Conservation (phyloP, 1,140 invertebrate species). For the Cherax destructor region DNA sequence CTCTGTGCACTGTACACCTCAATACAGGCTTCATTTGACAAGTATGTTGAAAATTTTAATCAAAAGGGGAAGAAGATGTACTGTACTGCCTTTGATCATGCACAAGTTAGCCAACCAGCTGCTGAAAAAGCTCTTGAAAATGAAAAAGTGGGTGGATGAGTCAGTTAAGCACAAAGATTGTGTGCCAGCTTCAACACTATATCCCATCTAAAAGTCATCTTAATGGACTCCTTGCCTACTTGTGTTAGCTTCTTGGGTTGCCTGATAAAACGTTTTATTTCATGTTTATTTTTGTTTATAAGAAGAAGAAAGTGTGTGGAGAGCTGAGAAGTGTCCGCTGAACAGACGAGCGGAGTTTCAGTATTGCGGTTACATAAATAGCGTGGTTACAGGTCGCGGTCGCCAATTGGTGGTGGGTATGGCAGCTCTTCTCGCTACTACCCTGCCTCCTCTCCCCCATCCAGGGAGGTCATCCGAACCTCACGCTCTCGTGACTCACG, state of each 20-base stretch:
- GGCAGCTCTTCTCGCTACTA: constrained; percentile 69
- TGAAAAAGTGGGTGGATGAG: neutral
- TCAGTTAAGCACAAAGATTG: constrained; percentile 26
- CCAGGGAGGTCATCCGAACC: constrained; percentile 68
- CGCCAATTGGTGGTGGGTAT: constrained; percentile 68
- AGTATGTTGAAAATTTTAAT: neutral
- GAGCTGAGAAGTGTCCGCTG: constrained; percentile 58
- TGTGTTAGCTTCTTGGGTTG: constrained; percentile 70
- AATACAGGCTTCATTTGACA: neutral
- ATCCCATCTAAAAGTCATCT: constrained; percentile 39
- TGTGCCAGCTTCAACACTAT: constrained; percentile 53
- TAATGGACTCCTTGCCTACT: constrained; percentile 62
- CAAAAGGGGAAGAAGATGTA: constrained; percentile 12
- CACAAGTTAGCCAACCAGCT: constrained; percentile 52
- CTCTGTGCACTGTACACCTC: neutral
- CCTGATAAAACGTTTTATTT: constrained; percentile 56
- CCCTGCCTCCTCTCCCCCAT: constrained; percentile 59
- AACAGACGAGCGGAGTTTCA: constrained; percentile 35
- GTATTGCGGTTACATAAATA: constrained; percentile 60
- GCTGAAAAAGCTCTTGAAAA: constrained; percentile 44
- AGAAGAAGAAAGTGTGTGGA: constrained; percentile 33
- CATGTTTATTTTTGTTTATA: constrained; percentile 58
- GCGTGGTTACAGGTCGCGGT: constrained; percentile 69
- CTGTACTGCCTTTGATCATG: constrained; percentile 28
- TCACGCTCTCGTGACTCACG: constrained; percentile 64